Percentiles rank a stretch among this genome's conserved stretches.
Conservation (phyloP, 92 coral and sea anemone genomes). For the Parazoanthus darwini region DNA sequence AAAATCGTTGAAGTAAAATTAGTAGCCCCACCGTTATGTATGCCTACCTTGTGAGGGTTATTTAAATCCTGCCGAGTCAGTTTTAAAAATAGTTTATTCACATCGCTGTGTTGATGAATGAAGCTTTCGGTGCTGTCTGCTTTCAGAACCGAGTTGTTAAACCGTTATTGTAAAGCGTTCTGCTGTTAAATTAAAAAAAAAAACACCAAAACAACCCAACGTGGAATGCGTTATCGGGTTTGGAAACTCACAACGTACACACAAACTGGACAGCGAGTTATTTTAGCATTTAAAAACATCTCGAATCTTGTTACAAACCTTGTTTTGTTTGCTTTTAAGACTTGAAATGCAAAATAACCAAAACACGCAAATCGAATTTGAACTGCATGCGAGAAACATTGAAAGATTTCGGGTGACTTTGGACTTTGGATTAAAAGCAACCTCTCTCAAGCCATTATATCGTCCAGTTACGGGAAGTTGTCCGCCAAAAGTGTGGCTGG, state of each 20-base stretch:
- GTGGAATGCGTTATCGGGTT: neutral
- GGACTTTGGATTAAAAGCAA: conserved; percentile 21
- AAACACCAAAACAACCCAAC: too few species aligned
- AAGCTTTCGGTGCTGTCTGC: too few species aligned
- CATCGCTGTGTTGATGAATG: neutral
- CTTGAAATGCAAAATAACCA: neutral
- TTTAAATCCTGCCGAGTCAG: neutral
- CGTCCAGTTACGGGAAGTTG: neutral
- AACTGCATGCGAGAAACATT: neutral
- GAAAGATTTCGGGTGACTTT: conserved; percentile 8
- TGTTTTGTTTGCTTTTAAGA: neutral
- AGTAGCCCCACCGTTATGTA: conserved; percentile 7
- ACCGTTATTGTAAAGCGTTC: too few species aligned
- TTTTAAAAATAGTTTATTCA: too few species aligned
- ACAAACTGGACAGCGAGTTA: too few species aligned
- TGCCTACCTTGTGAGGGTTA: neutral
- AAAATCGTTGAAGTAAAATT: neutral
- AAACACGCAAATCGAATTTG: neutral
- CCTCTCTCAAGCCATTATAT: neutral
- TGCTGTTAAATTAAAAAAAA: too few species aligned
- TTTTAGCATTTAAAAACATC: too few species aligned
- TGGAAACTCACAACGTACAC: neutral
- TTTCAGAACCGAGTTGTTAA: too few species aligned
- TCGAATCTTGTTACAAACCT: neutral
- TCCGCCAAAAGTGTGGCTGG: neutral